Base-by-base conservation (phyloP, 2,797 vertebrate genomes). In the Taenioides sp. region DNA sequence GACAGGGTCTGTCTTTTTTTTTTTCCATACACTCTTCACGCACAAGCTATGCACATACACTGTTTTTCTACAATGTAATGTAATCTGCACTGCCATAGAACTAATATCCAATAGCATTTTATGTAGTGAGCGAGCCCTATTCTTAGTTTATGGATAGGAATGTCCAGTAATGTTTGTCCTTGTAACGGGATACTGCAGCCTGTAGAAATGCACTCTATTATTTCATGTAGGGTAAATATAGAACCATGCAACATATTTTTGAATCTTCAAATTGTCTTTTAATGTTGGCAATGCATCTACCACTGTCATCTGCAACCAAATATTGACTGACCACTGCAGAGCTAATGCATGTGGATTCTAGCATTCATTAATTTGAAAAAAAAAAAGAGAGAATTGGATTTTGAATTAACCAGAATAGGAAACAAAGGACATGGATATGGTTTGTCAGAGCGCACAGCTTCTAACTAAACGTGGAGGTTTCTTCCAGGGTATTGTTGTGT, bases 401-500 rank as follows among this genome's bases (percentile, higher is more conserved):
- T 70, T 17, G 61, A 73, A 83, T 81, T 77, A 85, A 83, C 66
- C 84, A 80, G 73, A 85, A 83, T 40, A 60, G 59, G 28, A 69
- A 72, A 85, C 22, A 50, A 14, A 78, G 76, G 84, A 80, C 77
- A 87, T 47, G 65, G 76, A 69, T 74, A 80, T 78, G 77, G 77
- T 80, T 61, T 78, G 70, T 69, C 84, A 75, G 83, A 87, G 76
- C 71, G 81, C 89, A 86, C 78, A 76, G 82, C 80, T 82, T 86
- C 76, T 86, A 90, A 91, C 83, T 76, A 73, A 75, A 86, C 84
- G 77, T 83, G 79, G 70, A 69, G 73, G 82, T 84, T 84, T 79
- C 83, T 91, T 89, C 81, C 85, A 64, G 82, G 85, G 89, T 88
- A 80, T 86, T 71, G 73, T 85, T 77, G 81, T 91, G 89, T 91